Evolutionary conservation across 2,888 invertebrate genomes (phyloP), one percentile per base, ranked within the genome.

Genomic region (Cephus pulcher): DNA sequence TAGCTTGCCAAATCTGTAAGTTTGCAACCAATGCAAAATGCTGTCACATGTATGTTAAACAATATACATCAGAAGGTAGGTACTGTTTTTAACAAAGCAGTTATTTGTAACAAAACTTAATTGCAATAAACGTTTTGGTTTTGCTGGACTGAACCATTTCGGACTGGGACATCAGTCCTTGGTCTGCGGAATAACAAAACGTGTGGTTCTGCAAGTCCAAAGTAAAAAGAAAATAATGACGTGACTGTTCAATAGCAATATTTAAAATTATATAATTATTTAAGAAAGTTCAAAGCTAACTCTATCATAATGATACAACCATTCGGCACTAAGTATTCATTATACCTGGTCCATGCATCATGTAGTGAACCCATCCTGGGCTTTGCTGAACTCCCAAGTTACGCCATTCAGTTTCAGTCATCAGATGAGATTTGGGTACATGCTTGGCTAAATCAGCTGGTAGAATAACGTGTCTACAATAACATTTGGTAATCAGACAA

Each of bases 321-420:
- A 76, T 32, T 23, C 11, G n/a, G n/a, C 11, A 37, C 34, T 23
- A 34, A 75, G 9, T 70, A 32, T 37, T 30, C 23, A 11, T 37
- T 76, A 33, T 89, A 93, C 94, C 94, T 70, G 98, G 98, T 33
- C 95, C 95, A 90, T 98, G 98, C 84, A 97, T 94, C 97, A 97
- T 96, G 90, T 97, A 97, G 92, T 97, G 97, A 1, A 96, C 94
- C 96, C 96, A 97, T 75, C 96, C 96, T 0, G 97, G 97, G 89
- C 97, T 97, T 91, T 98, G 98, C 90, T 98, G 98, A 0, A 98
- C 97, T 0, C 98, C 98, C 1, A 98, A 94, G 91, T 97, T 97
- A 80, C 98, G 93, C 98, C 98, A 98, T 92, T 98, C 98, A 0
- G 96, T 95, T 92, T 98, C 98, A 0, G 97, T 96, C 97, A 98